Percentiles rank a stretch among this genome's conserved stretches.
Conservation (phyloP, 2,797 vertebrate genomes). For the Lacerta viridis region DNA sequence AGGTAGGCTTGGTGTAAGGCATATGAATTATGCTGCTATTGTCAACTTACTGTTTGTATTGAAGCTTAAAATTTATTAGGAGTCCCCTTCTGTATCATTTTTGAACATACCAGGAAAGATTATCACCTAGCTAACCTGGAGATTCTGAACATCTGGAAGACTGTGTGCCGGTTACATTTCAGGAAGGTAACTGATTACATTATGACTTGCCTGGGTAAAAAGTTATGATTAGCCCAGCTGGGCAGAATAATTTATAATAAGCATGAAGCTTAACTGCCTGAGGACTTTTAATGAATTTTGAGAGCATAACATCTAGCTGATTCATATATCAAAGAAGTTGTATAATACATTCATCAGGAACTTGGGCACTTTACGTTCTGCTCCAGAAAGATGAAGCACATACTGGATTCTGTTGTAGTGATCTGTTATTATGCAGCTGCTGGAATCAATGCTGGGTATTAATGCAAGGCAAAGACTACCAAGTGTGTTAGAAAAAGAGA, state of each 20-base stretch:
- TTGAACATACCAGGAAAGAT: background rate
- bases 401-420: slow-evolving; percentile 38
- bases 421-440: slow-evolving; percentile 5
- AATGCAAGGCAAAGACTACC: background rate
- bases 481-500: background rate
- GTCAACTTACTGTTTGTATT: background rate
- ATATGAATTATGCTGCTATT: too few species aligned
- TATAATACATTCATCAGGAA: background rate
- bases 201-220: background rate
- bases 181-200: slow-evolving; percentile 26
- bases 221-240: slow-evolving; percentile 27
- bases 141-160: slow-evolving; percentile 33
- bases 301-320: slow-evolving; percentile 1
- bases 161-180: slow-evolving; percentile 19
- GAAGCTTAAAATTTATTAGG: background rate
- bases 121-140: background rate
- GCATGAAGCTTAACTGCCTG: slow-evolving; percentile 23
- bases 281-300: slow-evolving; percentile 16
- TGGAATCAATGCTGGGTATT: slow-evolving; percentile 22
- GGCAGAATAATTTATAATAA: slow-evolving; percentile 29
- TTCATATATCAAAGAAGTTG: background rate
- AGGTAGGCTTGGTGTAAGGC: background rate
- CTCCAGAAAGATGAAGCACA: slow-evolving; percentile 21
- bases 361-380: slow-evolving; percentile 35
- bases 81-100: background rate